Base-by-base conservation (phyloP, 23 tunicate species). In the Trididemnum miniatum region DNA sequence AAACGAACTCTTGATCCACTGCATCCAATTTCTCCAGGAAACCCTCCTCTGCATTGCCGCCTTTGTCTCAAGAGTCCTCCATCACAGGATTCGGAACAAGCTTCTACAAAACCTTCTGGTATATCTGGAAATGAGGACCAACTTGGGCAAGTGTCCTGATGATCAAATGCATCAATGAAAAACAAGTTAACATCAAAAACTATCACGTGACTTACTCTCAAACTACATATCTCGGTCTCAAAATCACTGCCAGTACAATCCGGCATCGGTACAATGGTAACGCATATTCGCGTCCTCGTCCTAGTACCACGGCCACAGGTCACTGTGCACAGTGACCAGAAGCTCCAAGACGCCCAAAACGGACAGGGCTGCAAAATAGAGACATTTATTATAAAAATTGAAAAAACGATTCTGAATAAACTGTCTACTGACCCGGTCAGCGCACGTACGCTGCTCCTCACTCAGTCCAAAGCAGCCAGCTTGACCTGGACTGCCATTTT, bases 11-110 rank as follows among this genome's bases (percentile, higher is more conserved):
- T 63, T 2, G 51, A 38, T 4, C 97, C 97, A 37, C 37, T 37
- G 50, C 97, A 91, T 18, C 97, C 97, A 28, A 71, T 71, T 26
- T 76, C 87, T 32, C 97, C 97, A 62, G 85, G 64, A 50, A 59
- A 40, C 9, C 89, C 91, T 20, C 81, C 91, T 50, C 65, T 67
- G 71, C 97, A 92, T 64, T 40, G 69, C 51, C 97, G 44, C 25
- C 65, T 83, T 79, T 77, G 69, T n/a, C 62, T 71, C 23, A 65
- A 23, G 32, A 54, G 27, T 36, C 97, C 97, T 1, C 79, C 89
- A 4, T 87, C 89, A 49, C 97, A 92, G 0, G 79, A 34, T 44
- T 66, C 81, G 31, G 85, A 65, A 66, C 97, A 92, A 32, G 65
- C 77, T 31, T 37, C 67, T 1, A 35, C 71, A 54, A 76, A 80